phyloP scores from a whole-genome alignment of 2,888 invertebrate genomes.

The Dryobota labecula region DNA sequence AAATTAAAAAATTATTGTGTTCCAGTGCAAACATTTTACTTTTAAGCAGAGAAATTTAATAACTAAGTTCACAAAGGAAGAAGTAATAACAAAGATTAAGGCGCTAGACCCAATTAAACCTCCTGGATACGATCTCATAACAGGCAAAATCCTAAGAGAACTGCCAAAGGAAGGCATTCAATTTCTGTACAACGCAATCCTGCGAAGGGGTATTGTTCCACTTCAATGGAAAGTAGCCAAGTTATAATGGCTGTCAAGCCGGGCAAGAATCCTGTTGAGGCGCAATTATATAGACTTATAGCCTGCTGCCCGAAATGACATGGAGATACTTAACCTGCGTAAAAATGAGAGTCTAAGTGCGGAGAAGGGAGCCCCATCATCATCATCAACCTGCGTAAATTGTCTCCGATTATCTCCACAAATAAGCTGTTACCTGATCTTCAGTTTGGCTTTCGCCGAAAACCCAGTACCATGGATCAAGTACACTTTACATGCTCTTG shows the following conservation, averaged over 20 bases:
- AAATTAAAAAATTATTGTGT: conserved; percentile 8
- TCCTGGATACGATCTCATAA: conserved; percentile 7
- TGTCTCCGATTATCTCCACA: background rate
- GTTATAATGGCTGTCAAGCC: background rate
- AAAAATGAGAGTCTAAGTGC: too few relatives aligned
- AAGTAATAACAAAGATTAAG: background rate
- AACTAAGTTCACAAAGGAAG: background rate
- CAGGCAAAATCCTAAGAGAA: background rate
- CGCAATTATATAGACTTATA: background rate
- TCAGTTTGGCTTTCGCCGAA: too few relatives aligned
- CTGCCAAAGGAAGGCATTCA: background rate
- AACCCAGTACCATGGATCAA: background rate
- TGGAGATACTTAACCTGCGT: background rate
- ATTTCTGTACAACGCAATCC: background rate
- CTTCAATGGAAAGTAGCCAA: background rate
- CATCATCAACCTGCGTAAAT: background rate
- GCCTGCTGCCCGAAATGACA: background rate
- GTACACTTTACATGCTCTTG: background rate
- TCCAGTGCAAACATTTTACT: background rate
- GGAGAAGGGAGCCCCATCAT: too few relatives aligned
- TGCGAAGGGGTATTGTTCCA: background rate
- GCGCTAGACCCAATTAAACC: conserved; percentile 2
- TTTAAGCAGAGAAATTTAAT: background rate
- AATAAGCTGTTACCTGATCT: background rate
- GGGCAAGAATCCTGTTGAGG: background rate